Percentiles rank a stretch among this genome's conserved stretches.
Conservation (phyloP, 2,888 invertebrate genomes). For the Eulithis prunata region DNA sequence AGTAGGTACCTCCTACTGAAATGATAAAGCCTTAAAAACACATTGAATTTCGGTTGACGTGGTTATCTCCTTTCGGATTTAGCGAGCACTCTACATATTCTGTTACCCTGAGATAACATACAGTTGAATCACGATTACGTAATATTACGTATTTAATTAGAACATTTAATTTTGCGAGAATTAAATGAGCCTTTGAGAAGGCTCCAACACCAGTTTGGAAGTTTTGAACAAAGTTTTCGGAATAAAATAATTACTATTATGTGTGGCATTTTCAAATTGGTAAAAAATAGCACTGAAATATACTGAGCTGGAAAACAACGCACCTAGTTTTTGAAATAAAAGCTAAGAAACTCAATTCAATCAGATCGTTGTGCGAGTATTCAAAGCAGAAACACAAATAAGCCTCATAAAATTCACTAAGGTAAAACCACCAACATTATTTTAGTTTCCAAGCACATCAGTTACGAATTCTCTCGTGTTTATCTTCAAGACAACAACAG, state of each 20-base stretch:
- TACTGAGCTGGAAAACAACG: too few relatives aligned
- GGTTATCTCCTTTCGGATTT: slow-evolving; percentile 43
- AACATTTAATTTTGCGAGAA: not conserved
- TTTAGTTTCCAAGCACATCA: not conserved
- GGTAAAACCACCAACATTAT: too few relatives aligned
- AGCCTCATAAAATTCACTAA: too few relatives aligned
- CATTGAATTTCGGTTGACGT: slow-evolving; percentile 50
- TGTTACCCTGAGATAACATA: slow-evolving; percentile 3
- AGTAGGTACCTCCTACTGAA: not conserved
- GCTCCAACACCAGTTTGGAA: too few relatives aligned
- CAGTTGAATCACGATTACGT: not conserved
- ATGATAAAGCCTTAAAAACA: slow-evolving; percentile 46
- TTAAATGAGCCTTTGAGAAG: not conserved
- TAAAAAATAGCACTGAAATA: too few relatives aligned
- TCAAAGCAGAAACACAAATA: too few relatives aligned
- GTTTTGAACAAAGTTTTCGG: too few relatives aligned
- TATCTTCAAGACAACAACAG: slow-evolving; percentile 1
- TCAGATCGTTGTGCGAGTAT: too few relatives aligned
- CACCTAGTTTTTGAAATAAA: too few relatives aligned
- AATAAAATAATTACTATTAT: too few relatives aligned
- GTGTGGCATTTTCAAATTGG: too few relatives aligned
- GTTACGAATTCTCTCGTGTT: not conserved
- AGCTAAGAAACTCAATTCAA: too few relatives aligned
- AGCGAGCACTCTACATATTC: slow-evolving; percentile 8
- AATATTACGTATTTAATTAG: not conserved